phyloP scores from a whole-genome alignment of 1,140 invertebrate species.

The Maniola jurtina region DNA sequence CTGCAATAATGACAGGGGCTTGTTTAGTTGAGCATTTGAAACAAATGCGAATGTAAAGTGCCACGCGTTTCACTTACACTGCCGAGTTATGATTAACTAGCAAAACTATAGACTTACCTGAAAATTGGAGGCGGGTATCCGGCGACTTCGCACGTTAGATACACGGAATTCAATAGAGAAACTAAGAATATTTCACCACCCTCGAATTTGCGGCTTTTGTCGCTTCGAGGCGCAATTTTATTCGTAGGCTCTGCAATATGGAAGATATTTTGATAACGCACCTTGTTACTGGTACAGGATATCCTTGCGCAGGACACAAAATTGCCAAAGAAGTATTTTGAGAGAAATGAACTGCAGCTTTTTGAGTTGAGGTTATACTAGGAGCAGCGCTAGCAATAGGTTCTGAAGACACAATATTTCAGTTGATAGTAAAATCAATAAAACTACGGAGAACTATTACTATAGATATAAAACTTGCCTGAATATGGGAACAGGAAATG shows the following conservation, averaged over 20 bases:
- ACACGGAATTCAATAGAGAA: constrained; percentile 76
- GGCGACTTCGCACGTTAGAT: constrained; percentile 82
- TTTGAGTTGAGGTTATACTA: constrained; percentile 78
- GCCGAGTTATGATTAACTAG: constrained; percentile 1
- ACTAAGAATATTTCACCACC: constrained; percentile 84
- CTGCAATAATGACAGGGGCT: constrained; percentile 73
- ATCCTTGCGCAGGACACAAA: constrained; percentile 84
- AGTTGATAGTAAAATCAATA: not conserved
- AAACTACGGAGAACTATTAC: not conserved
- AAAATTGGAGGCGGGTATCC: constrained; percentile 83
- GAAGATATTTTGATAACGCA: constrained; percentile 66
- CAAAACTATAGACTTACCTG: constrained; percentile 76
- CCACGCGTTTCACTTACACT: not conserved
- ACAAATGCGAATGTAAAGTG: constrained; percentile 5
- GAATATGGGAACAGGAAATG: constrained; percentile 84
- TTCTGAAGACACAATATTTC: constrained; percentile 69
- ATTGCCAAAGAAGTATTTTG: constrained; percentile 75
- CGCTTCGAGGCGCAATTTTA: constrained; percentile 79
- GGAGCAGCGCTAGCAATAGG: constrained; percentile 80
- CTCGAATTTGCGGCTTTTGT: constrained; percentile 79
- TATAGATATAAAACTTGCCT: constrained; percentile 80
- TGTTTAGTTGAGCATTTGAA: not conserved
- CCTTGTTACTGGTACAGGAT: constrained; percentile 85
- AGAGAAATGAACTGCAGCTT: constrained; percentile 64
- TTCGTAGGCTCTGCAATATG: constrained; percentile 65